Conservation (phyloP, 2,797 vertebrate genomes). For the Phalloptychus januarius region DNA sequence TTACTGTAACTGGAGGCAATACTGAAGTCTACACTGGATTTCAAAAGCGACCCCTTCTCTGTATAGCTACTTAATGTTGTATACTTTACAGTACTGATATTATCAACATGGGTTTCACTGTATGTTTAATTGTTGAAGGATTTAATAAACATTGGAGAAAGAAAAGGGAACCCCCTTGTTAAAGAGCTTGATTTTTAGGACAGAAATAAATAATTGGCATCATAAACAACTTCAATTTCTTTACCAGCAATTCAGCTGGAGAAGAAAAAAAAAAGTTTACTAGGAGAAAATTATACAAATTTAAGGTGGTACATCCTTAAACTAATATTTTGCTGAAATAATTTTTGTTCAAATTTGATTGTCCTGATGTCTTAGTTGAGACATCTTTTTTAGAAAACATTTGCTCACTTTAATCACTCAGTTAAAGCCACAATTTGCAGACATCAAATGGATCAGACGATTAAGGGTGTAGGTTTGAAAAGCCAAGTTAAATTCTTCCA, state of each 20-base stretch:
- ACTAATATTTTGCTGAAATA: neutral
- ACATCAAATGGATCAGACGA: neutral
- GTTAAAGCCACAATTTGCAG: neutral
- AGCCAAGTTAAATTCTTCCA: neutral
- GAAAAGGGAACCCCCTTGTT: neutral
- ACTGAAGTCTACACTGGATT: slow-evolving; percentile 33
- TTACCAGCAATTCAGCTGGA: neutral
- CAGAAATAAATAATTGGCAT: neutral
- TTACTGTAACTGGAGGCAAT: slow-evolving; percentile 58
- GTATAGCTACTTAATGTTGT: too few relatives aligned
- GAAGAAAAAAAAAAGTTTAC: neutral
- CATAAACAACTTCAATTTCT: neutral
- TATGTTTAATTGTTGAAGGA: too few relatives aligned
- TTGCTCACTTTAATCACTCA: neutral
- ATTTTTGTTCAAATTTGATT: neutral
- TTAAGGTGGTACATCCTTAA: neutral
- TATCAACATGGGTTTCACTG: too few relatives aligned
- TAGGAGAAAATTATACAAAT: neutral
- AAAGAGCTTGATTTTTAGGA: neutral
- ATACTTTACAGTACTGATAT: too few relatives aligned
- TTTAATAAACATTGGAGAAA: too few relatives aligned
- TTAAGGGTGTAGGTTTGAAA: neutral
- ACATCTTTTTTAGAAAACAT: neutral
- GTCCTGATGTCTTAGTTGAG: neutral
- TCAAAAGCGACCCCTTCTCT: neutral